Percentiles rank a stretch among this genome's conserved stretches.
Conservation (phyloP, 2,888 invertebrate genomes). For the Onchidella celtica region DNA sequence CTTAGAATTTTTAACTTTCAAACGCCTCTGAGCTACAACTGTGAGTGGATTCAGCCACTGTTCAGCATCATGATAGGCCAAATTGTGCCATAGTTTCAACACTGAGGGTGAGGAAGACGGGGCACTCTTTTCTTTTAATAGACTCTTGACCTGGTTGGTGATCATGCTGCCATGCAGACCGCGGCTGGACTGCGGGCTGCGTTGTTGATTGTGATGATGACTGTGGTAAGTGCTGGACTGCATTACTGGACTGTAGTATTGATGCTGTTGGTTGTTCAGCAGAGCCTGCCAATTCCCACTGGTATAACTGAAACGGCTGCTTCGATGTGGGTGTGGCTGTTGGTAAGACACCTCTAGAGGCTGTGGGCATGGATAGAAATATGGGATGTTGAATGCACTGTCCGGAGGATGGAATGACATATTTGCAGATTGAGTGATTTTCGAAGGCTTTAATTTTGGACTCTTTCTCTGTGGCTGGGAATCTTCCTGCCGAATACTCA, state of each 20-base stretch:
- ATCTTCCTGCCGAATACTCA: conserved; percentile 3
- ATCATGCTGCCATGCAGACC: conserved; percentile 22
- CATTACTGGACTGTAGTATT: not conserved
- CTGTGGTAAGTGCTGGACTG: no score
- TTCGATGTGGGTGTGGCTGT: conserved; percentile 18
- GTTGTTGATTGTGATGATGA: no score
- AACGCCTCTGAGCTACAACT: conserved; percentile 25
- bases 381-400: not conserved
- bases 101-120: not conserved
- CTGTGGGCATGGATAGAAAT: not conserved
- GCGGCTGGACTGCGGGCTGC: not conserved
- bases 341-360: not conserved
- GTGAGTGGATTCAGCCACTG: conserved; percentile 10
- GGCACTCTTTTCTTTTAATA: conserved; percentile 2
- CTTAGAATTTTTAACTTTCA: not conserved
- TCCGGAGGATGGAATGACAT: not conserved
- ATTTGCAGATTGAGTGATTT: conserved; percentile 4
- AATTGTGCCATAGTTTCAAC: conserved; percentile 31
- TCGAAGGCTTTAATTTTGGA: not conserved
- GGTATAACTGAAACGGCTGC: conserved; percentile 9
- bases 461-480: not conserved
- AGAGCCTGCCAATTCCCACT: conserved; percentile 24
- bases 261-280: conserved; percentile 1
- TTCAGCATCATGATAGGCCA: conserved; percentile 2
- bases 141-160: not conserved